Evolutionary conservation across 2,797 vertebrate species (phyloP).

Genomic region (Enoplosus armatus): DNA sequence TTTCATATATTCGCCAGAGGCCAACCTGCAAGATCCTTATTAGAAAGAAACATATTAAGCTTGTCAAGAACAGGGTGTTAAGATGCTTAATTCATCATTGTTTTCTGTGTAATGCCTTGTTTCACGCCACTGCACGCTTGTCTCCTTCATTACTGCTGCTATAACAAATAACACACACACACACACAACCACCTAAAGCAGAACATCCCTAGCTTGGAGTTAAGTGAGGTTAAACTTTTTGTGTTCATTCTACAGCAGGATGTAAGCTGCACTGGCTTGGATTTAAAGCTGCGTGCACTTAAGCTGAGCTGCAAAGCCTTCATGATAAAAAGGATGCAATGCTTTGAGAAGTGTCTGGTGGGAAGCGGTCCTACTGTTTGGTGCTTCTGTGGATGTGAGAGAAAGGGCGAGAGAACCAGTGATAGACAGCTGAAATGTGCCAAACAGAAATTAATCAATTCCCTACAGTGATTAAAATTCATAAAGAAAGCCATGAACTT

Average conservation of each 20-base stretch:
- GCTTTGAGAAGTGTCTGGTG: not conserved
- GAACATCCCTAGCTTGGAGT: slow-evolving; percentile 17
- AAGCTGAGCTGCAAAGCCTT: slow-evolving; percentile 38
- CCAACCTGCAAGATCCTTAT: slow-evolving; percentile 2
- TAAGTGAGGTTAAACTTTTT: slow-evolving; percentile 15
- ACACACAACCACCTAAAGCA: slow-evolving; percentile 4
- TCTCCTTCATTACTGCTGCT: slow-evolving; percentile 14
- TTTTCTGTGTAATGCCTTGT: slow-evolving; percentile 35
- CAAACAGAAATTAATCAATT: slow-evolving; percentile 24
- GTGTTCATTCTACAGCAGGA: slow-evolving; percentile 18
- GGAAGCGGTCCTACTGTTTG: not conserved
- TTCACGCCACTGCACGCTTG: slow-evolving; percentile 10
- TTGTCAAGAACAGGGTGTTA: slow-evolving; percentile 18
- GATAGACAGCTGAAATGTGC: not conserved
- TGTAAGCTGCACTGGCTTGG: slow-evolving; percentile 12
- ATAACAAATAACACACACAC: slow-evolving; percentile 13
- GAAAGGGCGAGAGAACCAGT: not conserved
- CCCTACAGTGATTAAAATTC: slow-evolving; percentile 25
- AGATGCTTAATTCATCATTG: slow-evolving; percentile 16
- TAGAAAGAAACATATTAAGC: slow-evolving; percentile 23
- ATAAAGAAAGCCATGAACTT: not conserved
- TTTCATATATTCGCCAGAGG: slow-evolving; percentile 20
- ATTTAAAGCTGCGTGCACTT: slow-evolving; percentile 26
- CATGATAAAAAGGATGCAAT: not conserved
- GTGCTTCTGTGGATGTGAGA: not conserved